phyloP scores from a whole-genome alignment of 92 coral and sea anemone genomes.

The Umimayanthus chanpuru region DNA sequence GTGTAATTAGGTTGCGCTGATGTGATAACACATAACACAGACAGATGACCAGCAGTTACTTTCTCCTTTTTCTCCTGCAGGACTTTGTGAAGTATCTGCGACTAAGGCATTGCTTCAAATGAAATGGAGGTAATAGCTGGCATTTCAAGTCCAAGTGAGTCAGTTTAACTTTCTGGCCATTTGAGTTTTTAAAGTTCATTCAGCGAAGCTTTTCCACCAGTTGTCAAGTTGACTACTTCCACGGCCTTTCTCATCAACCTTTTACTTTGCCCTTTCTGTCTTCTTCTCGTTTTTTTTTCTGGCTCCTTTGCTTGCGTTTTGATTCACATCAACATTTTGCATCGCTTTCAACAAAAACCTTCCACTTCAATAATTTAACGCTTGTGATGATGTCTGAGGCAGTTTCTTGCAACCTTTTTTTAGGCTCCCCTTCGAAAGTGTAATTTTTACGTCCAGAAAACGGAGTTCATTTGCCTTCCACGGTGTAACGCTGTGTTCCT shows the following conservation, averaged over 20 bases:
- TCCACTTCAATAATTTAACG: not conserved
- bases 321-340: not conserved
- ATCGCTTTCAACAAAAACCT: not conserved
- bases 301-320: not conserved
- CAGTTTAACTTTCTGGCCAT: slow-evolving; percentile 13
- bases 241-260: slow-evolving; percentile 5
- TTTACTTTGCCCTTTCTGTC: slow-evolving; percentile 8
- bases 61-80: slow-evolving; percentile 18
- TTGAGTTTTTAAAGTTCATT: not conserved
- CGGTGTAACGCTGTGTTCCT: not conserved
- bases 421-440: not conserved
- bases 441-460: not conserved
- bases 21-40: too few species aligned
- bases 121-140: not conserved
- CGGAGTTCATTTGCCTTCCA: slow-evolving; percentile 15
- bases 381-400: not conserved
- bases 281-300: slow-evolving; percentile 3
- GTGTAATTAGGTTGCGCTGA: too few species aligned
- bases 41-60: too few species aligned
- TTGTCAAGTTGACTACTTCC: not conserved
- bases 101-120: slow-evolving; percentile 2
- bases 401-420: not conserved
- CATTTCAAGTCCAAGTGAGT: slow-evolving; percentile 19
- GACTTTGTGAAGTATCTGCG: slow-evolving; percentile 16
- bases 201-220: slow-evolving; percentile 16